phyloP scores from a whole-genome alignment of 1,140 invertebrate genomes.

The Procambarus virginalis region DNA sequence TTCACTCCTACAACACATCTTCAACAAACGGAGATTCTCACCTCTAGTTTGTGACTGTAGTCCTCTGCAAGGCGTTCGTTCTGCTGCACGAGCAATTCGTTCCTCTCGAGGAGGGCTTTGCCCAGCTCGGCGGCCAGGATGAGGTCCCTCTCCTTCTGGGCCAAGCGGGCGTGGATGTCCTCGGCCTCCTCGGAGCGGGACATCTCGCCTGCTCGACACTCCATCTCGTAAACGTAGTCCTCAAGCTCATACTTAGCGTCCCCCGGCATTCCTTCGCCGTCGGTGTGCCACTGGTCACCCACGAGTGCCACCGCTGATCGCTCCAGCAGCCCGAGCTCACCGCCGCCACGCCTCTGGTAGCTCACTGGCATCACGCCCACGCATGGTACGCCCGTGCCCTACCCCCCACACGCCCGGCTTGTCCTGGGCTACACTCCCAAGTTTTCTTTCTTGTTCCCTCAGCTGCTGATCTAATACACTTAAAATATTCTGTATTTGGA shows the following conservation, averaged over 20 bases:
- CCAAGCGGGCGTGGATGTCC: slow-evolving; percentile 86
- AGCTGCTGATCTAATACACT: too few species aligned
- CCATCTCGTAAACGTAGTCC: slow-evolving; percentile 78
- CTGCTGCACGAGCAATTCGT: slow-evolving; percentile 91
- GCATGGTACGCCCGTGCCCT: background rate
- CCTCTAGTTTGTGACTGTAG: slow-evolving; percentile 49
- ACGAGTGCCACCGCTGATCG: background rate
- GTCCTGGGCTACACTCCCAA: too few species aligned
- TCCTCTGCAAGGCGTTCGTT: slow-evolving; percentile 90
- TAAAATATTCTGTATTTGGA: too few species aligned
- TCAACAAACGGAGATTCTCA: background rate
- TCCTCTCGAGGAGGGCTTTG: slow-evolving; percentile 94
- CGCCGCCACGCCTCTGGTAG: slow-evolving; percentile 17
- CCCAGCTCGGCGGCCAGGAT: slow-evolving; percentile 94
- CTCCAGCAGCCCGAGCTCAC: background rate
- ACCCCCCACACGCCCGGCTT: background rate
- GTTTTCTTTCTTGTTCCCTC: too few species aligned
- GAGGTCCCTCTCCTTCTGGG: slow-evolving; percentile 94
- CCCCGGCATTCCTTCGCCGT: slow-evolving; percentile 5
- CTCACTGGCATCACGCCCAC: slow-evolving; percentile 51
- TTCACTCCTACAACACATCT: too few species aligned
- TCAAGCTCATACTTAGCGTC: slow-evolving; percentile 74
- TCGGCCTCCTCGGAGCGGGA: slow-evolving; percentile 74
- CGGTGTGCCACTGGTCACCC: background rate
- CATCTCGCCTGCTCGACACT: slow-evolving; percentile 77